A percentile compares a stretch with the other conserved stretches of the same genome.
Conservation (phyloP, 2,797 vertebrate genomes). For the Oceanodroma leucorhoa region DNA sequence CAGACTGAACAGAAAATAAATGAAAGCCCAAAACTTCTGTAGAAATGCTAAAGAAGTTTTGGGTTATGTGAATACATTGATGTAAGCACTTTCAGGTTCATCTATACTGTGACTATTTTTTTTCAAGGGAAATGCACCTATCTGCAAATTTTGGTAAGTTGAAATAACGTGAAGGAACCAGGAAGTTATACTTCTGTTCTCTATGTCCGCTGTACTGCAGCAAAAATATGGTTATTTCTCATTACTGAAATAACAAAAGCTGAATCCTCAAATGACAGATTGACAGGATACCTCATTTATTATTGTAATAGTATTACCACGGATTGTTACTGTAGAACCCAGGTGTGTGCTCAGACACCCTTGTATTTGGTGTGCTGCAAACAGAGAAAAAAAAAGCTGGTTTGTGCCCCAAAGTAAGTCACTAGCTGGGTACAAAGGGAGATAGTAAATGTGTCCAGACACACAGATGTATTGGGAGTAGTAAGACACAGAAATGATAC, state of each 20-base stretch:
- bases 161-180: not conserved
- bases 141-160: not conserved
- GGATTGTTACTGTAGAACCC: not conserved
- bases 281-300: not conserved
- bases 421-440: not conserved
- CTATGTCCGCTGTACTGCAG: not conserved
- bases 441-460: not conserved
- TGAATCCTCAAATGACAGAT: not conserved
- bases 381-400: not conserved
- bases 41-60: not conserved
- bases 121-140: not conserved
- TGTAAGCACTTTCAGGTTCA: not conserved
- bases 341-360: not conserved
- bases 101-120: not conserved
- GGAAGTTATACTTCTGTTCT: not conserved
- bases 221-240: not conserved
- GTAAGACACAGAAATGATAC: not conserved
- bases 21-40: not conserved
- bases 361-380: not conserved
- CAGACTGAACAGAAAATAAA: not conserved
- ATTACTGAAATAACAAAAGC: not conserved
- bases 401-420: not conserved
- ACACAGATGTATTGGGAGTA: not conserved
- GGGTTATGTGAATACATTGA: not conserved
- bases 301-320: not conserved